A percentile compares a stretch with the other conserved stretches of the same genome.
These are phyloP conservation scores for Hemithea aestivaria DNA, from an alignment of 2,888 invertebrate species.

Conservation along the genomic window DNA sequence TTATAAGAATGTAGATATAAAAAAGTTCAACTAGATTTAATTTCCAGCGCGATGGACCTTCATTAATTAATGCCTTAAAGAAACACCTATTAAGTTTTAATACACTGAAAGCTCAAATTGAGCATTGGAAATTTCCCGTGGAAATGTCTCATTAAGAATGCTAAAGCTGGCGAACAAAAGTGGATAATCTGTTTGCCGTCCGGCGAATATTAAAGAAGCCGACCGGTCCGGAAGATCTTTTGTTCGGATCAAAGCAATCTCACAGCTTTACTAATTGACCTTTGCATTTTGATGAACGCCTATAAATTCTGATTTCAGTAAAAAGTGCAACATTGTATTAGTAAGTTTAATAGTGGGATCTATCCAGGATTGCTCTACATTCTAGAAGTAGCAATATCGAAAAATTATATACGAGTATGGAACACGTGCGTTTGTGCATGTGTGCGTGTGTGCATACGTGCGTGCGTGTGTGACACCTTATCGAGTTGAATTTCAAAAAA, in stretches of 20 bases:
- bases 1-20: no score
- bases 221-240: slow-evolving; percentile 54
- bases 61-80: slow-evolving; percentile 9
- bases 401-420: no score
- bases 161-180: slow-evolving; percentile 65
- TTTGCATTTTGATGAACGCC: slow-evolving; percentile 55
- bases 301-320: slow-evolving; percentile 20
- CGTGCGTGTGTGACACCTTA: no score
- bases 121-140: slow-evolving; percentile 50
- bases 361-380: no score
- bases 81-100: slow-evolving; percentile 31
- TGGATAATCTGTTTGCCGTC: slow-evolving; percentile 69
- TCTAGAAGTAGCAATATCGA: no score
- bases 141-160: slow-evolving; percentile 67
- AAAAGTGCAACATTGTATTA: slow-evolving; percentile 4
- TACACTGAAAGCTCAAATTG: slow-evolving; percentile 36
- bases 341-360: no score
- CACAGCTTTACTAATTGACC: slow-evolving; percentile 61
- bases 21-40: no score
- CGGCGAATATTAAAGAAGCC: slow-evolving; percentile 65
- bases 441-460: no score
- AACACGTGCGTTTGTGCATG: no score
- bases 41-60: no score
- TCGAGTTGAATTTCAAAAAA: no score
- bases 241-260: slow-evolving; percentile 66